These are phyloP conservation scores for Engraulis encrasicolus DNA, from an alignment of 2,113 vertebrate genomes.

Conservation along the genomic window DNA sequence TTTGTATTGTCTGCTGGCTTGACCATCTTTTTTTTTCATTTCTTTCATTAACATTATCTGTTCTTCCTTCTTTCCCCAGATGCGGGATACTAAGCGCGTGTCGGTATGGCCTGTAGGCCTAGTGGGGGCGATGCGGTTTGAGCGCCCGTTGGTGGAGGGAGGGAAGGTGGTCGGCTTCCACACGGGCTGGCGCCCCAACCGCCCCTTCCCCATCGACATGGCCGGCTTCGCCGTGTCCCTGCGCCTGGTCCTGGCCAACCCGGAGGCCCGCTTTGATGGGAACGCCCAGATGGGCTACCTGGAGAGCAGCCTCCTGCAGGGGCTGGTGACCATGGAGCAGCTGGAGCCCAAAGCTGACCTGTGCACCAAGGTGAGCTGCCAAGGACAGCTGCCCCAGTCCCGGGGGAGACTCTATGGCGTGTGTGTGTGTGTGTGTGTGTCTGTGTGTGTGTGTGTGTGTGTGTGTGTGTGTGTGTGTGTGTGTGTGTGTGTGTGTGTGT, in stretches of 20 bases:
- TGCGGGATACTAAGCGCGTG: slow-evolving; percentile 84
- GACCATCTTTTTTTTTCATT: not conserved
- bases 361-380: slow-evolving; percentile 86
- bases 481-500: too few species aligned
- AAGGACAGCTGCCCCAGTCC: too few species aligned
- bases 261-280: slow-evolving; percentile 80
- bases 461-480: too few species aligned
- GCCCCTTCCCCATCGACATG: slow-evolving; percentile 92
- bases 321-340: slow-evolving; percentile 83
- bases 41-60: not conserved
- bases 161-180: slow-evolving; percentile 88
- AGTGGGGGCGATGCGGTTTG: slow-evolving; percentile 88
- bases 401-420: too few species aligned
- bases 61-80: slow-evolving; percentile 16
- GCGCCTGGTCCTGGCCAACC: slow-evolving; percentile 78
- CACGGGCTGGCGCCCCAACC: slow-evolving; percentile 87
- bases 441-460: too few species aligned
- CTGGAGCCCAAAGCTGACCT: slow-evolving; percentile 88
- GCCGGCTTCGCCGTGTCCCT: slow-evolving; percentile 87
- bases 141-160: slow-evolving; percentile 83
- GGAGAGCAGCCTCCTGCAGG: slow-evolving; percentile 87
- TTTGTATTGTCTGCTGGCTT: too few species aligned
- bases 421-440: too few species aligned
- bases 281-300: slow-evolving; percentile 85
- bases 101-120: slow-evolving; percentile 92